phyloP scores from a whole-genome alignment of 2,113 vertebrate species.

The Bufo gargarizans region DNA sequence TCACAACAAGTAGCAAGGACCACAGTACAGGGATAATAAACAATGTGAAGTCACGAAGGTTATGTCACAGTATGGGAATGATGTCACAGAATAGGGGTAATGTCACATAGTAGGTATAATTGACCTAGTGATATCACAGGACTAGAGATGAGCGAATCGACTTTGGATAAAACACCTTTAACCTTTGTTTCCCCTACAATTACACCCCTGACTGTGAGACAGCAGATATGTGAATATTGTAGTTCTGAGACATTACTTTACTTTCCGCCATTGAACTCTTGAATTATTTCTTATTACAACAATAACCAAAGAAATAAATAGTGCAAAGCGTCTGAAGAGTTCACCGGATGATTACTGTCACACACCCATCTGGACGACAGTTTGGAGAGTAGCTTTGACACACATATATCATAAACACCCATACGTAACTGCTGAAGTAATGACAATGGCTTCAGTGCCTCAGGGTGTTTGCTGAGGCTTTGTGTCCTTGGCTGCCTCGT shows the following conservation, averaged over 20 bases:
- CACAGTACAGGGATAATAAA: no score
- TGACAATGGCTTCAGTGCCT: conserved; percentile 21
- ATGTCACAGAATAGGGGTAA: no score
- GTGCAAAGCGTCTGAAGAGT: not conserved
- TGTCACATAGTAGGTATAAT: no score
- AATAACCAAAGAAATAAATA: not conserved
- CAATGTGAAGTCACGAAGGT: no score
- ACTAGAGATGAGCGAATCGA: no score
- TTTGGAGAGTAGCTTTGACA: conserved; percentile 14
- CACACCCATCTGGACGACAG: not conserved
- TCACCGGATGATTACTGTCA: not conserved
- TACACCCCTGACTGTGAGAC: no score
- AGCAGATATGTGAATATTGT: no score
- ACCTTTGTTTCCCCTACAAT: no score
- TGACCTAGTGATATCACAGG: no score
- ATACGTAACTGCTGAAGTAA: not conserved
- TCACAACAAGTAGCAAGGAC: no score
- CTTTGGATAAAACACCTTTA: no score
- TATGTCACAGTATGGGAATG: no score
- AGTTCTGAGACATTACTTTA: not conserved
- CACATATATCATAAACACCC: not conserved
- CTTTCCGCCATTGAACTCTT: not conserved
- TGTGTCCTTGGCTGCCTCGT: conserved; percentile 21
- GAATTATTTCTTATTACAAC: not conserved
- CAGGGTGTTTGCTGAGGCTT: conserved; percentile 32